Evolutionary conservation across 2,113 vertebrate species (phyloP), one percentile per base, ranked within the genome.

Genomic region (Ciconia maguari): DNA sequence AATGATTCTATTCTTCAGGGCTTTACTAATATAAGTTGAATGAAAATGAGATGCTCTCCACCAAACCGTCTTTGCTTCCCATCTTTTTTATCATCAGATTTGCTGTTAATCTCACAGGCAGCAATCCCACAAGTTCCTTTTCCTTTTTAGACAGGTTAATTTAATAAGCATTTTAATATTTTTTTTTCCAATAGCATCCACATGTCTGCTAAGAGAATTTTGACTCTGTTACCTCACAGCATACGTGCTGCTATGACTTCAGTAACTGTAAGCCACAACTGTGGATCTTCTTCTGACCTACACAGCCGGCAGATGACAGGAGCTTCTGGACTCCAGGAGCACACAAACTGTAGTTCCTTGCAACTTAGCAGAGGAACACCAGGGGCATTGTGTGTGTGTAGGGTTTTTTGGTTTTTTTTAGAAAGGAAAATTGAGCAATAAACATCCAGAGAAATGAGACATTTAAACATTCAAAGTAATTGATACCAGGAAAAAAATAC

Each of bases 391-490:
- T 83, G 83, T 75, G 49, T 44, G 44, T 52, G 48, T 17, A 18
- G 62, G 55, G 81, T 36, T 24, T 84, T 89, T 94, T 90, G 54
- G 81, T 36, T 24, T 84, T 89, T 94, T 90, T 96, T 78, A 76
- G 93, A 90, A 96, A 97, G 86, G 86, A 92, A 97, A 97, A 97
- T 85, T 70, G 94, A 95, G 93, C 97, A 96, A 97, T 97, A 98
- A 96, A 97, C 97, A 96, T 94, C 91, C 79, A 90, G 94, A 96
- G 95, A 96, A 98, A 97, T 97, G 88, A 87, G 89, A 91, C 78
- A 84, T 97, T 98, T 97, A 97, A 97, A 70, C 92, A 96, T 97
- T 96, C 89, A 92, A 86, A 96, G 94, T 97, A 97, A 98, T 97
- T 97, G 97, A 97, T 97, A 94, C 68, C 76, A 60, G 95, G 87